Base-by-base conservation (phyloP, 2,113 vertebrate genomes). In the Thunnus thynnus region DNA sequence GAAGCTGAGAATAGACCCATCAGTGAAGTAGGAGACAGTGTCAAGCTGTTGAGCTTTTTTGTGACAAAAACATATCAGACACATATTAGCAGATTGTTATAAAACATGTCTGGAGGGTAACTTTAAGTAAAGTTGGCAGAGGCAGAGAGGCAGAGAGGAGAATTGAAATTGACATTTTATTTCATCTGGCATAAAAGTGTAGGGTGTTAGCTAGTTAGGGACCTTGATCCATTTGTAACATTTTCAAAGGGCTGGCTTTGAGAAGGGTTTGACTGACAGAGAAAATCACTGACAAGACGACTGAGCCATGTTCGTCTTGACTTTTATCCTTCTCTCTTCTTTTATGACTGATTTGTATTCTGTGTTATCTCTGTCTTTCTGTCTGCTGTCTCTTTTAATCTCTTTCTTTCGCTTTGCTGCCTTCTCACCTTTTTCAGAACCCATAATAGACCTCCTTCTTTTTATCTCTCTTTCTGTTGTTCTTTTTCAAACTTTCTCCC, bases 251-350 rank as follows among this genome's bases (percentile, higher is more conserved):
- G 11, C 41, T 0, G 50, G 36, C 50, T 76, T 20, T 71, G 54
- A 87, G 72, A 82, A 5, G 3, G 36, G 54, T 87, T 85, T 83
- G 88, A 83, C 66, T 78, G 85, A 83, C 71, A 27, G 70, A 69
- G 55, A 68, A 77, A 80, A 86, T 78, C 80, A 61, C 47, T n/a
- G 61, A 82, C 71, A 48, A 55, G 79, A 80, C 18, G 16, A 52
- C 68, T 47, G 63, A 82, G 75, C 25, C 63, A 4, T 48, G 67
- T 71, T 78, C 61, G 17, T 85, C 83, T 68, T 0, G 13, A 83
- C 76, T 86, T 83, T 83, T 47, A 90, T 82, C 69, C 58, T 32
- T 47, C 48, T 25, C 54, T 47, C 18, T n/a, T 68, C 76, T 89
- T 71, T 60, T 64, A 56, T 54, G 44, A 55, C 32, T n/a, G 60